A percentile compares a stretch with the other conserved stretches of the same genome.
These are phyloP conservation scores for Bombus terrestris DNA, from an alignment of 1,140 invertebrate species.

Conservation along the genomic window DNA sequence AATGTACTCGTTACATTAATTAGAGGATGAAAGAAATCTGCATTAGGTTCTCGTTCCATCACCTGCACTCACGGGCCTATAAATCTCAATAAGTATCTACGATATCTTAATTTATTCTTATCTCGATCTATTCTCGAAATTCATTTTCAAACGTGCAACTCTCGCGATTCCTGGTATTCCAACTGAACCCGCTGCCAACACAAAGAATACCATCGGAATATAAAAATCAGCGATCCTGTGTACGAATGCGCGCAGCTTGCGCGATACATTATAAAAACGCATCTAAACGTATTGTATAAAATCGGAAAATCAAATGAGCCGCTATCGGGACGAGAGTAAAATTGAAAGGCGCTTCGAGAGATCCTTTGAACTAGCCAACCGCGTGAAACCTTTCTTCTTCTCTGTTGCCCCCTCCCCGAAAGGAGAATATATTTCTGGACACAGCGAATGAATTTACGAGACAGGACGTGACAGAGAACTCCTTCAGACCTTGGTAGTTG, in stretches of 20 bases:
- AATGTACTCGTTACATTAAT: background rate
- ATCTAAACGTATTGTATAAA: background rate
- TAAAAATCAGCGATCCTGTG: background rate
- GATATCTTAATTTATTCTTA: background rate
- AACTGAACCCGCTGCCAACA: too few relatives aligned
- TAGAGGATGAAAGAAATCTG: background rate
- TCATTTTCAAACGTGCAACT: background rate
- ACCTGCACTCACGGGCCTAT: too few relatives aligned
- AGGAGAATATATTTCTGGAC: conserved; percentile 42
- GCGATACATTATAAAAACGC: background rate
- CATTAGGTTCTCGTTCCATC: too few relatives aligned
- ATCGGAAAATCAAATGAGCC: conserved; percentile 9
- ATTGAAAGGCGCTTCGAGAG: background rate
- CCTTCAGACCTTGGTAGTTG: conserved; percentile 45
- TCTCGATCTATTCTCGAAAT: background rate
- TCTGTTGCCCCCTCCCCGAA: background rate
- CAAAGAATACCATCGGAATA: conserved; percentile 13
- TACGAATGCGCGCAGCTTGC: background rate
- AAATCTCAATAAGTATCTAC: background rate
- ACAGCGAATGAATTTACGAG: conserved; percentile 15
- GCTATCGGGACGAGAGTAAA: background rate
- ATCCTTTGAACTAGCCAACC: conserved; percentile 11
- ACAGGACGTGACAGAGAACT: conserved; percentile 46
- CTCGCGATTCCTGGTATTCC: background rate
- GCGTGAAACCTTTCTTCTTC: background rate